A percentile compares a stretch with the other conserved stretches of the same genome.
Conservation (phyloP, 2,888 invertebrate genomes). For the Sminthurides aquaticus region DNA sequence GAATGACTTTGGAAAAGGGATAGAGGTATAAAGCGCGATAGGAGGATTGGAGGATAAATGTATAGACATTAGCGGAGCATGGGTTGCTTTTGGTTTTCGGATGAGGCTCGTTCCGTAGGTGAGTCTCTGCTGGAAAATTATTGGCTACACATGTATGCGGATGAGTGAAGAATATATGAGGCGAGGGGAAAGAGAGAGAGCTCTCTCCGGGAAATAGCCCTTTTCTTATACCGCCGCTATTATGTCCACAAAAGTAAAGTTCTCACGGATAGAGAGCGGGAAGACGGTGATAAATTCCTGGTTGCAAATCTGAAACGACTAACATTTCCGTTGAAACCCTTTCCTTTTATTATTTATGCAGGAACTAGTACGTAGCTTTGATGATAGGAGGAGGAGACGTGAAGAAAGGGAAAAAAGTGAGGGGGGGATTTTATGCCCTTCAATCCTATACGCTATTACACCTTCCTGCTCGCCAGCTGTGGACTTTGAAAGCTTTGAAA, state of each 20-base stretch:
- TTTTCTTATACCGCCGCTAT: not conserved
- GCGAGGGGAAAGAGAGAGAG: not conserved
- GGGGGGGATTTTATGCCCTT: too few relatives aligned
- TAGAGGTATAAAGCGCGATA: not conserved
- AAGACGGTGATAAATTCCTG: constrained; percentile 11
- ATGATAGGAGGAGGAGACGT: too few relatives aligned
- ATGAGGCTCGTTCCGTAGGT: too few relatives aligned
- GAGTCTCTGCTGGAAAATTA: not conserved
- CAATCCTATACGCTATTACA: too few relatives aligned
- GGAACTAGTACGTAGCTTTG: too few relatives aligned
- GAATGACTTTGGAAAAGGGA: not conserved
- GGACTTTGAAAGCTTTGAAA: too few relatives aligned
- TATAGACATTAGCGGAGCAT: not conserved
- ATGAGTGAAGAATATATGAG: not conserved
- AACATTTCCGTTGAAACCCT: constrained; percentile 18
- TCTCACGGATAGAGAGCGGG: not conserved
- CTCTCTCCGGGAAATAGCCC: not conserved
- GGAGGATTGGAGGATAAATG: not conserved
- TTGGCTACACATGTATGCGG: not conserved
- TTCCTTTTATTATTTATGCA: not conserved
- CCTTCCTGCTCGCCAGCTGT: too few relatives aligned
- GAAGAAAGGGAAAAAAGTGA: too few relatives aligned
- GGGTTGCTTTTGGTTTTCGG: not conserved
- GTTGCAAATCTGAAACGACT: constrained; percentile 10
- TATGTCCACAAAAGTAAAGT: not conserved